These are phyloP conservation scores for Dermatemys mawii DNA, from an alignment of 2,113 vertebrate species.

Conservation along the genomic window DNA sequence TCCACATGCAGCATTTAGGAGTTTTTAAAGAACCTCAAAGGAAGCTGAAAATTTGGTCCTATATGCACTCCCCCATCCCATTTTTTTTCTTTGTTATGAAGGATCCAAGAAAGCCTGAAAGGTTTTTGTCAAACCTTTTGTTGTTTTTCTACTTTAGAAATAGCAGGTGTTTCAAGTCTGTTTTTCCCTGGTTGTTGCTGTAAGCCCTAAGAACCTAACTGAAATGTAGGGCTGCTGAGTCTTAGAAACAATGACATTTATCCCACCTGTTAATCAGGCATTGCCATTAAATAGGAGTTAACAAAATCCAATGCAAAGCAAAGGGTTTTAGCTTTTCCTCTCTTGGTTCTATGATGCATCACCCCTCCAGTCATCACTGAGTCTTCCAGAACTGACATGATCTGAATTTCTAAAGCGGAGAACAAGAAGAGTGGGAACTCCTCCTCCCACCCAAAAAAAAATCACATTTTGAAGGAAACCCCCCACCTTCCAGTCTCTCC, in stretches of 20 bases:
- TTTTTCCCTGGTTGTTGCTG: not conserved
- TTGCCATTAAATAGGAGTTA: slow-evolving; percentile 57
- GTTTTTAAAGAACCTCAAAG: slow-evolving; percentile 73
- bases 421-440: not conserved
- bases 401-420: not conserved
- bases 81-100: slow-evolving; percentile 59
- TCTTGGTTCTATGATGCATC: not conserved
- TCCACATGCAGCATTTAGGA: slow-evolving; percentile 55
- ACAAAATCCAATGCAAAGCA: not conserved
- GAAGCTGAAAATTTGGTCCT: slow-evolving; percentile 4
- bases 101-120: slow-evolving; percentile 55
- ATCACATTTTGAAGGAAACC: not conserved
- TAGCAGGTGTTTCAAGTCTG: not conserved
- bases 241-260: slow-evolving; percentile 3
- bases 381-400: not conserved
- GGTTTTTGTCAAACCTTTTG: slow-evolving; percentile 52
- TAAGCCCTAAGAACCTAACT: not conserved
- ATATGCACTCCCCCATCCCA: not conserved
- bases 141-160: not conserved
- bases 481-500: not conserved
- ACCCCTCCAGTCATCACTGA: not conserved
- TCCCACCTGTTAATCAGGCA: slow-evolving; percentile 38
- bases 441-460: no score
- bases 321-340: not conserved
- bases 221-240: not conserved